A percentile compares a stretch with the other conserved stretches of the same genome.
Evolutionary conservation across 2,888 invertebrate species (phyloP).

Genomic region (Sipha maydis): DNA sequence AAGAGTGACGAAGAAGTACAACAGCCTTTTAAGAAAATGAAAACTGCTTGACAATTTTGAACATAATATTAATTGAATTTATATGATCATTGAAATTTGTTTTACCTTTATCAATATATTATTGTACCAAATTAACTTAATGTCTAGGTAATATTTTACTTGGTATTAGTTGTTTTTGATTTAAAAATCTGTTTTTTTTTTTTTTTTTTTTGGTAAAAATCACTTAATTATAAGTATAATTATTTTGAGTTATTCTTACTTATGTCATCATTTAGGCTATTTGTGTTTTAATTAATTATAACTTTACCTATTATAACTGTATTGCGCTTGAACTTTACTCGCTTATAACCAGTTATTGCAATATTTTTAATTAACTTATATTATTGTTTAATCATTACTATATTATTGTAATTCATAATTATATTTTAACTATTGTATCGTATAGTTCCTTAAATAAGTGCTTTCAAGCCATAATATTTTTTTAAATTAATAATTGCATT

Average conservation of each 20-base stretch:
- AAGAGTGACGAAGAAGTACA: constrained; percentile 62
- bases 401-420: constrained; percentile 58
- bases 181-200: too few relatives aligned
- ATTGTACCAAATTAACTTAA: constrained; percentile 7
- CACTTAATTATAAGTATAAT: constrained; percentile 3
- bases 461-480: constrained; percentile 52
- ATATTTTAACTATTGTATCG: constrained; percentile 58
- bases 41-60: constrained; percentile 61
- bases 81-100: constrained; percentile 7
- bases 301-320: constrained; percentile 50
- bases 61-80: constrained; percentile 11
- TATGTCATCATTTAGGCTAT: constrained; percentile 53
- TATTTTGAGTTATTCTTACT: constrained; percentile 57
- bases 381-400: constrained; percentile 54
- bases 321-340: constrained; percentile 54
- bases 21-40: constrained; percentile 63
- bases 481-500: constrained; percentile 44
- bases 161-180: not conserved
- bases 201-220: constrained; percentile 1
- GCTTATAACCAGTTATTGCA: constrained; percentile 57
- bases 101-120: constrained; percentile 13
- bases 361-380: constrained; percentile 55
- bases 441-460: constrained; percentile 59
- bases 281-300: constrained; percentile 53
- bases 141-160: not conserved